Base-by-base conservation (phyloP, 1,140 invertebrate species). In the Drosophila subpulchrella region DNA sequence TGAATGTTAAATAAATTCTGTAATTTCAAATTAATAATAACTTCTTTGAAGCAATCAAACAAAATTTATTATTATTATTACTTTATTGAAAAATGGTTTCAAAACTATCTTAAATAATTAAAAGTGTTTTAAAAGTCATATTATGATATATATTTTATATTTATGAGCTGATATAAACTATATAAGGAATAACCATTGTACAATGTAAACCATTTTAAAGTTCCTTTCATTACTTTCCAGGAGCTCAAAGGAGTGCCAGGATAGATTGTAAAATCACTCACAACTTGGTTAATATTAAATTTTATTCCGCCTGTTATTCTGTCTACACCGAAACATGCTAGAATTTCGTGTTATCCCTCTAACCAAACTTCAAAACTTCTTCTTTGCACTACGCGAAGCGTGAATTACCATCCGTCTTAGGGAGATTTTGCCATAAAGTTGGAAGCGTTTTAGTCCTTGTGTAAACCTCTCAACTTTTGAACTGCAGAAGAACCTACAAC, bases 361-460 rank as follows among this genome's bases (percentile, higher is more conserved):
- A 20, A 15, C 27, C 34, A 41, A 67, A 55, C 41, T 47, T 20
- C 2, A 11, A 44, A 68, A 47, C 63, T 70, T 68, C 20, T 24
- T 4, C 50, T 13, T 41, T 50, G 65, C 65, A 70, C 41, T 70
- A 5, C n/a, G 51, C 15, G 20, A 58, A 71, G 65, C 66, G 38
- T n/a, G 10, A 71, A 71, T 47, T 70, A 48, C 17, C 34, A 41
- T 38, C 30, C 51, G 15, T 24, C 67, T 71, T 71, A 17, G 15
- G 36, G 27, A 34, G 32, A 50, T 71, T 68, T 68, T 8, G 68
- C 30, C 20, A 4, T 34, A 39, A 63, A 62, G 55, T 42, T 63
- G 24, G 4, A 30, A 48, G 42, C 63, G 13, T 36, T 50, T 50
- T 58, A 47, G 42, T 65, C 42, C 66, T 71, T 57, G 42, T 57